A percentile compares a stretch with the other conserved stretches of the same genome.
Conservation (phyloP, 1,140 invertebrate species). For the Solenopsis fugax region DNA sequence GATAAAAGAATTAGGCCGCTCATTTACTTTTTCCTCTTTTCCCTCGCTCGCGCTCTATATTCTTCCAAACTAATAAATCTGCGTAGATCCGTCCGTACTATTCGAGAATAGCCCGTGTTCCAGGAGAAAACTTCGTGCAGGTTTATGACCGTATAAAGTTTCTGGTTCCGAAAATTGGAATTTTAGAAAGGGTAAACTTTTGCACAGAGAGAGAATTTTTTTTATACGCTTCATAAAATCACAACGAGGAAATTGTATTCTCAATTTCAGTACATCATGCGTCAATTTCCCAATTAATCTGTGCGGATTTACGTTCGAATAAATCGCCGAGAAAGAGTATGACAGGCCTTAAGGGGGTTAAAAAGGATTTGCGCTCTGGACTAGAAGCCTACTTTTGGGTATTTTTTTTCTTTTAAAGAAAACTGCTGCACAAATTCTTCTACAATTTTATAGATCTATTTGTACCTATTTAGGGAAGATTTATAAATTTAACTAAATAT, state of each 20-base stretch:
- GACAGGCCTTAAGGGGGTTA: neutral
- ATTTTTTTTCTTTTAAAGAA: too few species aligned
- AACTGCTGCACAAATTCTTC: too few species aligned
- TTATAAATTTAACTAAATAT: too few species aligned
- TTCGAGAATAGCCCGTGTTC: neutral
- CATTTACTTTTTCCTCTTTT: neutral
- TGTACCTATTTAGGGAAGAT: too few species aligned
- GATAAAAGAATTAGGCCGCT: constrained; percentile 1
- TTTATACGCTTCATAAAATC: neutral
- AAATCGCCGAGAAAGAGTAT: neutral
- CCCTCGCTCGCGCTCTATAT: neutral
- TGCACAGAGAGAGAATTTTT: neutral
- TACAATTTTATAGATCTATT: too few species aligned
- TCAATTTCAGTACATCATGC: neutral
- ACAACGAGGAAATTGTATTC: neutral
- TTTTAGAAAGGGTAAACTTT: neutral
- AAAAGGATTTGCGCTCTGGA: too few species aligned
- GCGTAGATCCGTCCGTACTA: neutral
- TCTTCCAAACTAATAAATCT: neutral
- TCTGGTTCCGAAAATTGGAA: neutral
- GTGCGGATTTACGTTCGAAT: neutral
- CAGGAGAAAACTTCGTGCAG: neutral
- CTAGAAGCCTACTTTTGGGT: too few species aligned
- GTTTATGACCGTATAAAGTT: constrained; percentile 10
- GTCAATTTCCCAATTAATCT: neutral